These are phyloP conservation scores for Heterodera filipjevi DNA, from an alignment of 2,888 invertebrate species.

Conservation along the genomic window DNA sequence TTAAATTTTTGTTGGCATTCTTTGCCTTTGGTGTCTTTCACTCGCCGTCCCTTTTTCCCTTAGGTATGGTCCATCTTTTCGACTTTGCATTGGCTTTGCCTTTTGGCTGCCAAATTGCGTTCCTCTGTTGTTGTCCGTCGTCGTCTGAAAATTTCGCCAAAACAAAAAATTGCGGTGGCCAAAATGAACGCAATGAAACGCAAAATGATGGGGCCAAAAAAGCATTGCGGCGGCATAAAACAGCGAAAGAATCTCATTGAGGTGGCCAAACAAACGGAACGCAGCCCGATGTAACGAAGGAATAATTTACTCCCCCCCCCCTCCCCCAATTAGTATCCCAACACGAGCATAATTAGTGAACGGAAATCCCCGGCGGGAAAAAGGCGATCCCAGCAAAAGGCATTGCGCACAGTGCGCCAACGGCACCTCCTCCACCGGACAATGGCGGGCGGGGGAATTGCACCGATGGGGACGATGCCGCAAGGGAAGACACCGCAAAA, in stretches of 20 bases:
- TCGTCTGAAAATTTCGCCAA: constrained; percentile 8
- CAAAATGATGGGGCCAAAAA: not conserved
- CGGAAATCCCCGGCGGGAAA: not conserved
- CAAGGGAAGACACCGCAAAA: not conserved
- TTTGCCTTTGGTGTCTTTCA: too few relatives aligned
- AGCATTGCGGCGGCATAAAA: not conserved
- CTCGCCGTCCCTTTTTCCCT: not conserved
- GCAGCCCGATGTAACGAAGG: too few relatives aligned
- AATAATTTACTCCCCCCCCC: not conserved
- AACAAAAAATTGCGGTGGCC: constrained; percentile 11
- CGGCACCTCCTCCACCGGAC: not conserved
- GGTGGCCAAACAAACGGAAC: not conserved
- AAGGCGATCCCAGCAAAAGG: not conserved
- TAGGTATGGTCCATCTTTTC: constrained; percentile 11
- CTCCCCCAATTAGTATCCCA: not conserved
- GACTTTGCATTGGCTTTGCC: constrained; percentile 16
- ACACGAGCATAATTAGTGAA: not conserved
- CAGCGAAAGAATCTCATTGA: not conserved
- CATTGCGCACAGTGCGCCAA: not conserved
- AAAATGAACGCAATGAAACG: not conserved
- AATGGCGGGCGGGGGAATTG: not conserved
- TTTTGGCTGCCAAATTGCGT: constrained; percentile 11
- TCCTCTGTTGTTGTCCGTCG: not conserved
- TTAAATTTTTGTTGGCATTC: too few relatives aligned
- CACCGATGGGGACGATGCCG: not conserved